These are phyloP conservation scores for Adrianichthys oophorus DNA, from an alignment of 2,797 vertebrate genomes.

Conservation along the genomic window DNA sequence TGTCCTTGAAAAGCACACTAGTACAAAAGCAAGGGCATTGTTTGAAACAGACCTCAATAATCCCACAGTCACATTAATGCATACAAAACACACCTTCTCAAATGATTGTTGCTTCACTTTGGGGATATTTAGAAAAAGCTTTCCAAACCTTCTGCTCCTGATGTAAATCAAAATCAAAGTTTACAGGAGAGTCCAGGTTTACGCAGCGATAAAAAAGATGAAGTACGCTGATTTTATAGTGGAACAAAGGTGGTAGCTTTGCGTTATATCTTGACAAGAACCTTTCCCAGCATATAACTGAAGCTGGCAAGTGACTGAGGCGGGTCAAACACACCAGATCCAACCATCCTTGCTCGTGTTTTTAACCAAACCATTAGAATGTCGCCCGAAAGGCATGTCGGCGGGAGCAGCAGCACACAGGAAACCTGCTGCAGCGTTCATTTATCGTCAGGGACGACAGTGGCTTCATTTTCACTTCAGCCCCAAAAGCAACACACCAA, in stretches of 20 bases:
- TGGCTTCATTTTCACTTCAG: slow-evolving; percentile 21
- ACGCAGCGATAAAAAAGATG: slow-evolving; percentile 4
- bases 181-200: neutral
- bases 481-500: slow-evolving; percentile 24
- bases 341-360: slow-evolving; percentile 8
- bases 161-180: neutral
- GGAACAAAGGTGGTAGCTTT: too few species aligned
- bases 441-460: neutral
- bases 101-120: too few species aligned
- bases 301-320: slow-evolving; percentile 35
- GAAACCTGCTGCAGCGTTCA: neutral
- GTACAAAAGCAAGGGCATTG: too few species aligned
- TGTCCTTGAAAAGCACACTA: neutral
- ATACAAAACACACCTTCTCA: too few species aligned
- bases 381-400: slow-evolving; percentile 28
- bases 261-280: slow-evolving; percentile 1
- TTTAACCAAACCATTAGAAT: slow-evolving; percentile 21
- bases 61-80: too few species aligned
- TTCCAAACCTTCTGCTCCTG: neutral
- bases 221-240: neutral
- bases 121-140: too few species aligned
- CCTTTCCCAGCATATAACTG: slow-evolving; percentile 4
- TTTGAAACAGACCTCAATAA: too few species aligned
- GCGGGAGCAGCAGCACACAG: slow-evolving; percentile 3
- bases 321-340: slow-evolving; percentile 29